A percentile compares a stretch with the other conserved stretches of the same genome.
These are phyloP conservation scores for Eutolmus rufibarbis DNA, from an alignment of 2,888 invertebrate species.

Conservation along the genomic window DNA sequence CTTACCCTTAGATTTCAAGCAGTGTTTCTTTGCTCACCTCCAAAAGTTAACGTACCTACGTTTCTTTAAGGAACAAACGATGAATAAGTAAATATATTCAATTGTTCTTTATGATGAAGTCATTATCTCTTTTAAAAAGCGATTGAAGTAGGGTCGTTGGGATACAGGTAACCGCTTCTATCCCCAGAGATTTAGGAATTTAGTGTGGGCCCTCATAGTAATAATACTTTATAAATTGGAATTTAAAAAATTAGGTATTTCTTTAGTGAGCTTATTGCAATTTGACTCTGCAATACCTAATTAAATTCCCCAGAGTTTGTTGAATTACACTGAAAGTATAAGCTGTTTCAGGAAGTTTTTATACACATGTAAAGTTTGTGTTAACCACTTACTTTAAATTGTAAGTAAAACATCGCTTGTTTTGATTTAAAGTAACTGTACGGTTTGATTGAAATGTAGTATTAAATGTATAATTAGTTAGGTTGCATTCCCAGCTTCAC, in stretches of 20 bases:
- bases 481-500: too few relatives aligned
- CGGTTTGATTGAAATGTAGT: too few relatives aligned
- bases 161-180: conserved; percentile 27
- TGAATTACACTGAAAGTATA: background rate
- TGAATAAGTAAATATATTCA: conserved; percentile 34
- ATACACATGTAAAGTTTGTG: background rate
- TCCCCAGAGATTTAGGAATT: background rate
- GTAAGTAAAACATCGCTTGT: background rate
- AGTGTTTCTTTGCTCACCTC: conserved; percentile 36
- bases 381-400: background rate
- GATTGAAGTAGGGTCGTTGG: background rate
- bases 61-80: conserved; percentile 18
- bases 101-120: conserved; percentile 36
- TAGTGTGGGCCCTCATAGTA: background rate
- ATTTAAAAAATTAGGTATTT: background rate
- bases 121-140: conserved; percentile 7
- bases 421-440: too few relatives aligned
- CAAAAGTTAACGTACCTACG: background rate
- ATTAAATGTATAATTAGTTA: too few relatives aligned
- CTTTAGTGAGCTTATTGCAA: background rate
- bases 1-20: background rate
- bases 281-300: background rate
- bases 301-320: background rate
- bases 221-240: background rate
- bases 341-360: background rate